Evolutionary conservation across 2,797 vertebrate species (phyloP), one percentile per base, ranked within the genome.

Genomic region (Novumbra hubbsi): DNA sequence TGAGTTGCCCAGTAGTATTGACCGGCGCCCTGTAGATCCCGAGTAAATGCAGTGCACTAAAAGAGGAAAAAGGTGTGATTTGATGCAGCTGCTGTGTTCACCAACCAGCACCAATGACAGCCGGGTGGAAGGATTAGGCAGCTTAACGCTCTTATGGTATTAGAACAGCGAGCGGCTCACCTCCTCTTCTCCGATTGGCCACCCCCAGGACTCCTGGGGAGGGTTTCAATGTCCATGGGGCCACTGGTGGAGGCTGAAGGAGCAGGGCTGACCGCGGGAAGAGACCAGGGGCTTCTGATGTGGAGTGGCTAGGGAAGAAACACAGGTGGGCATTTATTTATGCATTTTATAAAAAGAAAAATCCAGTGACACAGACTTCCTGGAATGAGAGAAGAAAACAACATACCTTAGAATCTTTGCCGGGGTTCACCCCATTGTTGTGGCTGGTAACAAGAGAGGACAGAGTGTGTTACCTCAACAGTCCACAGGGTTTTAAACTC

Each of bases 211-310:
- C 93, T 97, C 75, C 92, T 91, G 67, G 95, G 94, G 70, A 97
- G 90, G 81, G 94, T 93, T 84, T 96, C 95, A 63, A 96, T 95
- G 86, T 98, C 95, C 84, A 97, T 89, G 0, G 95, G 91, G 77
- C 91, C 85, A 38, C 95, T 92, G 8, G 89, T 86, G 74, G 93
- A 77, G 0, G 78, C 81, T 17, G 93, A 86, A 74, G 93, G 76
- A 0, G 78, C 82, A 17, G 93, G 83, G 75, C 72, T 87, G 78
- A 93, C 90, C 60, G 93, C 86, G 72, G 95, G 93, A 1, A 91
- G 27, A 30, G 94, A 88, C 88, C 91, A 95, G 21, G 89, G 72
- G 60, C 87, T 83, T 79, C 90, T 91, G 74, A 85, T 41, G 67
- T 73, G 73, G 87, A 92, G 82, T 73, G 83, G 81, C 96, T 98